Evolutionary conservation across 2,888 invertebrate genomes (phyloP).

Genomic region (Dicyrtoma fusca): DNA sequence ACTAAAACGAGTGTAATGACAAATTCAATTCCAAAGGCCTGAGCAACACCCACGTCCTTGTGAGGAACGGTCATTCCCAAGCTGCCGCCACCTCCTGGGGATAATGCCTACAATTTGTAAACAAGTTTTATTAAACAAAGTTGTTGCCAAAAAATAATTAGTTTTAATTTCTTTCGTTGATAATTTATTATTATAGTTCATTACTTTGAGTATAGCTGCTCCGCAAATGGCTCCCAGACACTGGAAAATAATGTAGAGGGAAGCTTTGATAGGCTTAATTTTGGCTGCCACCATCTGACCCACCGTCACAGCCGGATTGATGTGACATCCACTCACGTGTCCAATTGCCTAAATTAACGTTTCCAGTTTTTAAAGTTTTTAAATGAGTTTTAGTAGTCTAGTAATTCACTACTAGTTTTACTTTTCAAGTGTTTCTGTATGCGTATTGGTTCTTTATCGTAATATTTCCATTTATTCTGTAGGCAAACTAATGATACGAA

Average conservation of each 20-base stretch:
- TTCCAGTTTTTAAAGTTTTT: conserved; percentile 6
- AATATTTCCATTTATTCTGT: no score
- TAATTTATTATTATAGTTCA: not conserved
- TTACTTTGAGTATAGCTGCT: conserved; percentile 62
- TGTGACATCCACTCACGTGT: conserved; percentile 51
- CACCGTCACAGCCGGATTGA: conserved; percentile 88
- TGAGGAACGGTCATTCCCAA: conserved; percentile 74
- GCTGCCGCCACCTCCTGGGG: conserved; percentile 55
- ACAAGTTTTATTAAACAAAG: not conserved
- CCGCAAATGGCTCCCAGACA: conserved; percentile 78
- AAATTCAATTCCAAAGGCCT: conserved; percentile 82
- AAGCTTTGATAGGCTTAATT: conserved; percentile 72
- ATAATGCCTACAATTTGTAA: conserved; percentile 5
- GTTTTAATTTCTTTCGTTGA: not conserved
- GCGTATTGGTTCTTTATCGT: no score
- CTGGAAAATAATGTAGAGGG: conserved; percentile 81
- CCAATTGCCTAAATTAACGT: conserved; percentile 49
- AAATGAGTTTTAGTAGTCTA: no score
- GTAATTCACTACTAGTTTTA: no score
- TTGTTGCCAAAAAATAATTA: not conserved
- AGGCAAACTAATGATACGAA: no score
- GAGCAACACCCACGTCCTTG: conserved; percentile 67
- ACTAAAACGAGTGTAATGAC: conserved; percentile 84
- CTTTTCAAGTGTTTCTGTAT: no score
- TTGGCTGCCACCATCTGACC: conserved; percentile 80